Evolutionary conservation across 2,113 vertebrate species (phyloP), one percentile per base, ranked within the genome.

Genomic region (Notarius quadriscutis): DNA sequence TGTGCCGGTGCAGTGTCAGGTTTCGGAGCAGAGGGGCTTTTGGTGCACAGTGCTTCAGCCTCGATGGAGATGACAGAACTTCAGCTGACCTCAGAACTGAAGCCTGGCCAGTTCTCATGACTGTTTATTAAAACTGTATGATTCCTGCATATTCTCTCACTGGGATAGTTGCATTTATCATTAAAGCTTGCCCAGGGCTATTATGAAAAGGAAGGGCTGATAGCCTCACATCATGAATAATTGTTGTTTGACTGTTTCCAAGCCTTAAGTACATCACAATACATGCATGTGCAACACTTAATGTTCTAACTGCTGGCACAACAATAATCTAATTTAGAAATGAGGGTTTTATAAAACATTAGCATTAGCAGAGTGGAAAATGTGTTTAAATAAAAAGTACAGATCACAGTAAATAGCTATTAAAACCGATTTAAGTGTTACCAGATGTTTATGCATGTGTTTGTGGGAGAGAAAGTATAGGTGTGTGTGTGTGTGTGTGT

Each of bases 361-460:
- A 91, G 92, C 93, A 94, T 92, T 93, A 92, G 92, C 90, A 55
- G 72, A 94, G 93, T 94, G 94, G 95, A 95, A 96, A 96, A 94
- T 93, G 91, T 93, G 88, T 92, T 94, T 95, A 93, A 89, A 95
- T 95, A 93, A 95, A 94, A 92, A 60, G 78, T 91, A 91, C 91
- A 93, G 93, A 95, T 95, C 94, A 95, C 91, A 91, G 94, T 95
- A 95, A 95, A 95, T 94, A 94, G 93, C 93, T 91, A 94, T 95
- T 95, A 95, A 93, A 93, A 90, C 83, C 85, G 84, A 89, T 94
- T 89, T 94, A 95, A 95, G 91, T 91, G 88, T 89, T 94, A 90
- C 93, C 94, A 95, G 91, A 95, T 95, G 95, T 92, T 94, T 93
- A 94, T 93, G 93, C 91, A 91, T 93, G 91, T 94, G 93, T 94